phyloP scores from a whole-genome alignment of 2,797 vertebrate species.

The Acanthiza pusilla region DNA sequence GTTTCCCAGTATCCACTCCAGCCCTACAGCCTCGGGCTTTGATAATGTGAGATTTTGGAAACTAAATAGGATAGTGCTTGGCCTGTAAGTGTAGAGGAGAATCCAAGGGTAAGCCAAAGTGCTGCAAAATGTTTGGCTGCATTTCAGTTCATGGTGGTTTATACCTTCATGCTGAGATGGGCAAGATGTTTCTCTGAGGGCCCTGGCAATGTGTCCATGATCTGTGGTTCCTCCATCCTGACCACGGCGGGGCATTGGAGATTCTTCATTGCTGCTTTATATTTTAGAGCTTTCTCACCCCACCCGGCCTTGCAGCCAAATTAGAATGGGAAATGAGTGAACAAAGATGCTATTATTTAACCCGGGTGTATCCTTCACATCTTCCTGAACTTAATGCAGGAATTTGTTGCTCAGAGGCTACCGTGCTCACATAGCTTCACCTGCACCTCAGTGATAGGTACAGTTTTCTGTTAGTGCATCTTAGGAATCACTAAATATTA shows the following conservation, averaged over 20 bases:
- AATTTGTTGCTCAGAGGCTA: background rate
- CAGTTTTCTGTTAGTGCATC: background rate
- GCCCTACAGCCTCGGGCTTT: background rate
- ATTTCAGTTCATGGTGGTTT: background rate
- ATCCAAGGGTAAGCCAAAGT: background rate
- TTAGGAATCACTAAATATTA: background rate
- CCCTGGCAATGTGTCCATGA: background rate
- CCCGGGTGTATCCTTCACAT: background rate
- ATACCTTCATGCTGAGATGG: slow-evolving; percentile 8
- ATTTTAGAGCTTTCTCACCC: background rate
- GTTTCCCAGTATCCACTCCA: slow-evolving; percentile 10
- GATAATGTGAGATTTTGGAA: slow-evolving; percentile 29
- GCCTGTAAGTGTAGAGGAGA: background rate
- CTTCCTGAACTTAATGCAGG: background rate
- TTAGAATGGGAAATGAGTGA: background rate
- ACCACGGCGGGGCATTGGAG: background rate
- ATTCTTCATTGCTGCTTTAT: background rate
- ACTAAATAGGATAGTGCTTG: background rate
- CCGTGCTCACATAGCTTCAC: background rate
- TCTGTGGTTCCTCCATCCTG: background rate
- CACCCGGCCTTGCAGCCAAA: background rate
- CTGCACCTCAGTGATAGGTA: background rate
- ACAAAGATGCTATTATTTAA: background rate
- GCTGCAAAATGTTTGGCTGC: background rate
- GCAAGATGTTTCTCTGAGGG: slow-evolving; percentile 15